These are phyloP conservation scores for Caloenas nicobarica DNA, from an alignment of 2,113 vertebrate genomes.

Conservation along the genomic window DNA sequence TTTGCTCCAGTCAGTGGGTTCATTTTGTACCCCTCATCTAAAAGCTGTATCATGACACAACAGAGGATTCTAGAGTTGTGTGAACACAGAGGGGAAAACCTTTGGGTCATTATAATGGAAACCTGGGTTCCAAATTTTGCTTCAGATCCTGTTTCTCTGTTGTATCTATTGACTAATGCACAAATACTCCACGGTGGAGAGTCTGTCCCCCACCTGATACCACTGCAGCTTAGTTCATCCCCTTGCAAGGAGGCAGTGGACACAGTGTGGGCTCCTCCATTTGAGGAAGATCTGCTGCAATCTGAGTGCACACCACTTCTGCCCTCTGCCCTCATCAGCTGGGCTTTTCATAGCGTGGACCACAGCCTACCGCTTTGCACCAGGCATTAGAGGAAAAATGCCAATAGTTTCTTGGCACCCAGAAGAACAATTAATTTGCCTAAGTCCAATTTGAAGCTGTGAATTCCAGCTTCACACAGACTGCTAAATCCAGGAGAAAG, in stretches of 20 bases:
- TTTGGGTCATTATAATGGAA: background rate
- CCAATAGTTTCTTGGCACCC: background rate
- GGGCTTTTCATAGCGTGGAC: background rate
- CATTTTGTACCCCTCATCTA: background rate
- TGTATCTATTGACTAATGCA: background rate
- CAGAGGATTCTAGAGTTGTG: background rate
- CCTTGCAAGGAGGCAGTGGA: background rate
- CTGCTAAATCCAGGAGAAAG: background rate
- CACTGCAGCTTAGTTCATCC: background rate
- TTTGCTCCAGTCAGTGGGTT: rapidly evolving
- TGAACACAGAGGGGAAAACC: background rate
- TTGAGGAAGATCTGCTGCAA: background rate
- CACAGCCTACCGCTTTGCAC: background rate
- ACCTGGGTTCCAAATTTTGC: background rate
- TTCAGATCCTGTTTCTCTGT: background rate
- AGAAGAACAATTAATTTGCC: background rate
- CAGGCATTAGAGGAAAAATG: background rate
- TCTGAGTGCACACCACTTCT: background rate
- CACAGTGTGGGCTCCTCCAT: background rate
- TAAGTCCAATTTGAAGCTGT: background rate
- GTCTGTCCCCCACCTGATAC: background rate
- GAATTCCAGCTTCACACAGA: background rate
- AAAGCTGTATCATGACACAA: background rate
- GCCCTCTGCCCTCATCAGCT: background rate
- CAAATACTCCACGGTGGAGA: background rate